Evolutionary conservation across 2,113 vertebrate genomes (phyloP).

Genomic region (Callocephalon fimbriatum): DNA sequence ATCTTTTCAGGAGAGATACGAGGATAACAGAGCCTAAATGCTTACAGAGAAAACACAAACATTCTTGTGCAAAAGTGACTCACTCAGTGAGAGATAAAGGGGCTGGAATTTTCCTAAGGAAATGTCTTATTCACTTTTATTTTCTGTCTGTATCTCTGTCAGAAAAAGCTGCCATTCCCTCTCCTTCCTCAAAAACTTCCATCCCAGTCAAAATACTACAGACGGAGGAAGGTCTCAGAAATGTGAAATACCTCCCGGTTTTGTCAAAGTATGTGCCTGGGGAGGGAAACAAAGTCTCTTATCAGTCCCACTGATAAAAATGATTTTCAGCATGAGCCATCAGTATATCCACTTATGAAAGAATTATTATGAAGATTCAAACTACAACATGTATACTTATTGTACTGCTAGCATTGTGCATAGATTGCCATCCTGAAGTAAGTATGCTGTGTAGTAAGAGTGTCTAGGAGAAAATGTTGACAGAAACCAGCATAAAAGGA

Average conservation of each 20-base stretch:
- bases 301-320: not conserved
- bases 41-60: conserved; percentile 47
- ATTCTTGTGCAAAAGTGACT: conserved; percentile 42
- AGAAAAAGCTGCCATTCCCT: not conserved
- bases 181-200: not conserved
- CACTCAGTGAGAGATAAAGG: conserved; percentile 42
- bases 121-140: not conserved
- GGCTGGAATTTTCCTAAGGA: conserved; percentile 62
- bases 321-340: rapidly evolving
- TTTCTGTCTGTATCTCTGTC: not conserved
- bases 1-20: conserved; percentile 20
- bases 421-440: not conserved
- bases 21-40: not conserved
- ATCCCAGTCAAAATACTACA: not conserved
- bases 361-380: not conserved
- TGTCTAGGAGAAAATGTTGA: not conserved
- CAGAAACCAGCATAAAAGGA: not conserved
- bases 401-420: not conserved
- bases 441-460: not conserved
- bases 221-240: not conserved
- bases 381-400: too few species aligned
- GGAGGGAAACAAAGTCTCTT: not conserved
- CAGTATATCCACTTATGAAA: not conserved
- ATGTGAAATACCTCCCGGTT: not conserved
- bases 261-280: not conserved